Base-by-base conservation (phyloP, 1,140 invertebrate genomes). In the Cotesia vestalis region DNA sequence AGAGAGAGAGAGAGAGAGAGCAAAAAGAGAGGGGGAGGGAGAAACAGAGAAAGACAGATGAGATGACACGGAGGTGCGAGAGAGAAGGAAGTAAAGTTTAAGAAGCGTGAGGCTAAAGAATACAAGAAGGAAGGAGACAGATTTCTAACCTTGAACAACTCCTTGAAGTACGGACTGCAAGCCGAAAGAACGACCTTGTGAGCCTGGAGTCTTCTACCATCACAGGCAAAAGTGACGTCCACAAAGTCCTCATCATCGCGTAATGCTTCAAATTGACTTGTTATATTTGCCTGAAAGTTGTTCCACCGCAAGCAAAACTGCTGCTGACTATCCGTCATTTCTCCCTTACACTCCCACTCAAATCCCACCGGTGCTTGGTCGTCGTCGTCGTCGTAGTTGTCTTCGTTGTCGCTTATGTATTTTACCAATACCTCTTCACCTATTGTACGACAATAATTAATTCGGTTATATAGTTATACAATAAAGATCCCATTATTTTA, bases 291-390 rank as follows among this genome's bases (percentile, higher is more conserved):
- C 88, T 95, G 93, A 90, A 95, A 95, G 89, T 95, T 95, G 90
- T 95, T 95, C 94, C 94, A 96, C 89, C 94, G 91, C 86, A 96
- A 90, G 90, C 94, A 96, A 89, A 95, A 96, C 88, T 95, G 94
- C 90, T 96, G 86, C 84, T 86, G 86, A 79, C 84, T 86, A 86
- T 87, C 85, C 86, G 85, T 86, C 85, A 86, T 86, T 85, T 81
- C 67, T 62, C 74, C 20, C 55, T 34, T 77, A 78, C 80, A 80
- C 82, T 81, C 63, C 64, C 38, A 40, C 62, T 52, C 46, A 66
- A 72, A 59, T 59, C 53, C 64, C 63, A 72, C 62, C 70, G 62
- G 59, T 17, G 36, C 69, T 71, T 40, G 69, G n/a, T n/a, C 35
- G 57, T 66, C 59, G 61, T 72, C 64, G 55, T 60, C 55, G 52